Conservation (phyloP, 2,113 vertebrate genomes). For the Campylomormyrus tamandua region DNA sequence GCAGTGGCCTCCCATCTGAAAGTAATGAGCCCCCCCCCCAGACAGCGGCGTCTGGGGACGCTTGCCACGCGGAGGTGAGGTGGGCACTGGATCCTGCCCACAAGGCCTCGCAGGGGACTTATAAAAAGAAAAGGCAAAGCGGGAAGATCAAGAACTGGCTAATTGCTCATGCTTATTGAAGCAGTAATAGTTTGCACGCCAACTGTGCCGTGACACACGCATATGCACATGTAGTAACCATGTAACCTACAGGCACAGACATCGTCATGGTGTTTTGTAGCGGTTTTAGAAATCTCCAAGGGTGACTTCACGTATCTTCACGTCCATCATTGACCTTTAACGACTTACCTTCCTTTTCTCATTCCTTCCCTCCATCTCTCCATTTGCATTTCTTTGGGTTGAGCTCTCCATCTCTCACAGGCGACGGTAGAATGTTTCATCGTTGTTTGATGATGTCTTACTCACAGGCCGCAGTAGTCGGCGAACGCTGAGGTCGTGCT, state of each 20-base stretch:
- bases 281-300: not conserved
- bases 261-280: not conserved
- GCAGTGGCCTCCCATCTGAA: slow-evolving; percentile 41
- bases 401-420: not conserved
- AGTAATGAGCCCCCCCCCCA: slow-evolving; percentile 57
- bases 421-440: slow-evolving; percentile 7
- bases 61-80: slow-evolving; percentile 27
- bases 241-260: not conserved
- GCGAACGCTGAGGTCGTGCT: slow-evolving; percentile 9
- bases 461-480: not conserved
- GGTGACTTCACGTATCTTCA: not conserved
- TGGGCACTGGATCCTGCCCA: slow-evolving; percentile 17
- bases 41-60: slow-evolving; percentile 52
- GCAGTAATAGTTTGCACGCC: slow-evolving; percentile 17
- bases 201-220: not conserved
- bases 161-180: slow-evolving; percentile 19
- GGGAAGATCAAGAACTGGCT: slow-evolving; percentile 15
- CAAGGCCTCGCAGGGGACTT: slow-evolving; percentile 21
- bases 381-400: not conserved
- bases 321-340: not conserved
- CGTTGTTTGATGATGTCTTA: slow-evolving; percentile 20
- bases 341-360: not conserved
- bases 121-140: slow-evolving; percentile 17
- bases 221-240: not conserved
- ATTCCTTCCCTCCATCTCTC: not conserved